Evolutionary conservation across 2,113 vertebrate species (phyloP), one percentile per base, ranked within the genome.

Genomic region (Elanus axillaris): DNA sequence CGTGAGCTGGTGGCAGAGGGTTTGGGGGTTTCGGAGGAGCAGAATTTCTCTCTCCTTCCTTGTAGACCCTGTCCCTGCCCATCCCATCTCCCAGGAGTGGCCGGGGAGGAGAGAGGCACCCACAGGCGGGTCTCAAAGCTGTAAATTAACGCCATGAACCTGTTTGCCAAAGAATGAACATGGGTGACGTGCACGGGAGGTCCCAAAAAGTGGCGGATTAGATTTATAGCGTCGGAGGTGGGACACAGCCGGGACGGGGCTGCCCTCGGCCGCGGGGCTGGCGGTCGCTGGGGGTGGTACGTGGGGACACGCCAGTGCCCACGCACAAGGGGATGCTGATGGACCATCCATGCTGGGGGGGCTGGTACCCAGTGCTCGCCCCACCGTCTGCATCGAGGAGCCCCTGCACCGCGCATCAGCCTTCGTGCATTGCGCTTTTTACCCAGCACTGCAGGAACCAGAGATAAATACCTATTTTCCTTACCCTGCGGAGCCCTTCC

Each of bases 321-420:
- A 0, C 0, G 1, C 38, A 21, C 14, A 7, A 11, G 34, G 69
- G 52, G 66, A 78, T 4, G 3, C 0, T 27, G 50, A 13, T 18
- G 58, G 77, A 16, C 34, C 6, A 3, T 23, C 74, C 8, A 0
- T 3, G 52, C 25, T 34, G 32, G 40, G 59, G 59, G 77, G 48
- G 22, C n/a, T 56, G 79, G 66, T n/a, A 11, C 31, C 36, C 47
- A 20, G 14, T 3, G 8, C 67, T 23, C 22, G 0, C 67, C 20
- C 45, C 3, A 0, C 60, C 3, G 0, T 27, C 62, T 45, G 47
- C 17, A 0, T 3, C 2, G 20, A 16, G 32, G 36, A 79, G 36
- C 34, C 56, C 48, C n/a, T 13, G 43, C 36, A 7, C 13, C 48
- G 2, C 34, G 22, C 32, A 0, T 27, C 87, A 36, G 14, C 52